Base-by-base conservation (phyloP, 2,113 vertebrate genomes). In the Scolopax mira region DNA sequence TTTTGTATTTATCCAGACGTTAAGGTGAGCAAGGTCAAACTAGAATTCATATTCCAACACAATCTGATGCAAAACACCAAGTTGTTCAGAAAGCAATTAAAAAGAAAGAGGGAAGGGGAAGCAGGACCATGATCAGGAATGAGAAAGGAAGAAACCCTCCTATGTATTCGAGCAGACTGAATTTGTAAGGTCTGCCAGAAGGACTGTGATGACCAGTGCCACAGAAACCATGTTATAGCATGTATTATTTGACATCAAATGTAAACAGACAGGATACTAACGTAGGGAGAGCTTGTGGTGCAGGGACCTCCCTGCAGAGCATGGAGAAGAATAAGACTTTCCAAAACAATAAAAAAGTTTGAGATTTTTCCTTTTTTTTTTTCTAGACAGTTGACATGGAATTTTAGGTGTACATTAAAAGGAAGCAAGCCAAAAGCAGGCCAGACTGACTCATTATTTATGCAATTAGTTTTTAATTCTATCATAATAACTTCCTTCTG, bases 201-300 rank as follows among this genome's bases (percentile, higher is more conserved):
- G 18, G 15, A n/a, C 7, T 31, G 18, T 44, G 46, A 25, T 11
- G 55, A 78, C 9, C 48, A 71, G 18, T 30, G n/a, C 18, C 24
- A 27, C 31, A 85, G 52, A 60, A 85, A 19, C 4, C 7, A 6
- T 3, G 13, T 15, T 3, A 1, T 3, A 46, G 16, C 35, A 27
- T 0, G 0, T 31, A 9, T 18, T 70, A 5, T 18, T 58, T 69
- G 57, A 19, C n/a, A 60, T 18, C 33, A 71, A 14, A 81, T 9
- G 4, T 7, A 30, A 74, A 27, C 19, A 79, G 11, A 19, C 8
- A 37, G 19, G 8, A 2, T n/a, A n/a, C 10, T 52, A 72, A 21
- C 0, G 0, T 0, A n/a, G 7, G 13, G 17, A 67, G 35, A 67
- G 23, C 5, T 35, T 1, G 0, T 7, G 5, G 27, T n/a, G 28